Evolutionary conservation across 1,140 invertebrate genomes (phyloP).

Genomic region (Aphelenchoides fujianensis): DNA sequence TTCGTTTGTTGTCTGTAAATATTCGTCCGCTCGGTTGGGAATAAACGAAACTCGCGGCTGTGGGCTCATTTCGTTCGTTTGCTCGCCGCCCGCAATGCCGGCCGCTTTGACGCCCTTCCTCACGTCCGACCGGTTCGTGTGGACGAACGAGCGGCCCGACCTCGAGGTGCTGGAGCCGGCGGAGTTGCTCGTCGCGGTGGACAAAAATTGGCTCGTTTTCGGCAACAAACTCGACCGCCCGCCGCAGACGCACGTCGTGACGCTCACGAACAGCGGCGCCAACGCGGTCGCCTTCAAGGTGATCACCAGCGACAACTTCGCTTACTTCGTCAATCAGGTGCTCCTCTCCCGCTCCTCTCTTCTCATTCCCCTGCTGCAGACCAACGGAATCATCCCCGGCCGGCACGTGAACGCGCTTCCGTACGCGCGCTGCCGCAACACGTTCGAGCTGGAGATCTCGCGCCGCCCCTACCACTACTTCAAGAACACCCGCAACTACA

Average conservation of each 20-base stretch:
- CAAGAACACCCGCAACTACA: not conserved
- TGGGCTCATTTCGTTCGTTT: not conserved
- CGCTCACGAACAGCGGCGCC: constrained; percentile 28
- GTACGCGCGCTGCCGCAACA: constrained; percentile 9
- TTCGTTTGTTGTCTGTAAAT: constrained; percentile 2
- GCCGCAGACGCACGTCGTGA: constrained; percentile 2
- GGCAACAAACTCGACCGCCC: constrained; percentile 11
- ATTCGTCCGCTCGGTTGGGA: not conserved
- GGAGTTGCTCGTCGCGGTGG: constrained; percentile 17
- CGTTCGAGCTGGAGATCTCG: constrained; percentile 16
- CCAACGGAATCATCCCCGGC: constrained; percentile 22
- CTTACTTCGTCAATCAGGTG: constrained; percentile 29
- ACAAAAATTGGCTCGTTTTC: constrained; percentile 27
- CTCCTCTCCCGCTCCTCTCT: not conserved
- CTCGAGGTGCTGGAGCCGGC: constrained; percentile 23
- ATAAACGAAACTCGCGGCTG: too few relatives aligned
- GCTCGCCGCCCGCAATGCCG: not conserved
- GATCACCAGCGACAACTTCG: constrained; percentile 29
- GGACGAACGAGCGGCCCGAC: constrained; percentile 26
- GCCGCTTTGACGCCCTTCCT: not conserved
- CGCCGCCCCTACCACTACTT: constrained; percentile 19
- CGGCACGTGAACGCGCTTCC: constrained; percentile 16
- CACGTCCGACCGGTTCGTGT: constrained; percentile 24
- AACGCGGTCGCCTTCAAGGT: constrained; percentile 28
- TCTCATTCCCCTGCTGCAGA: constrained; percentile 7